These are phyloP conservation scores for Polymixis lichenea DNA, from an alignment of 2,888 invertebrate species.

Conservation along the genomic window DNA sequence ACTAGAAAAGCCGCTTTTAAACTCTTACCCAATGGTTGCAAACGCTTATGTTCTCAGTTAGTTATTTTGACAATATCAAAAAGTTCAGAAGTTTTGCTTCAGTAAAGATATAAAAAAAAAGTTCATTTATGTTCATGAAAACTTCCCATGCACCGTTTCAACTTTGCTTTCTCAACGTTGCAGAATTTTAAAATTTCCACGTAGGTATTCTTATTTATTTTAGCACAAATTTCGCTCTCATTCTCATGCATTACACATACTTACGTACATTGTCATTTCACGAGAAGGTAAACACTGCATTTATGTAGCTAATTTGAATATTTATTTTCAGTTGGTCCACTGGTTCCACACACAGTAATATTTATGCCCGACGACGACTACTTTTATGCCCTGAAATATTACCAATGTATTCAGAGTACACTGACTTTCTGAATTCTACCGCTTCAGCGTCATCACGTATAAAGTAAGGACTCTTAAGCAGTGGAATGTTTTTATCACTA, in stretches of 20 bases:
- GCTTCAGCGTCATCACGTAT: not conserved
- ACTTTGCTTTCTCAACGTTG: not conserved
- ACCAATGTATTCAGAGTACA: not conserved
- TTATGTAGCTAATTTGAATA: not conserved
- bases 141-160: not conserved
- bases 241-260: not conserved
- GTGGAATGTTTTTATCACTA: conserved; percentile 23
- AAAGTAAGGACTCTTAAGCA: not conserved
- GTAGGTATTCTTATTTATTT: not conserved
- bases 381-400: conserved; percentile 4
- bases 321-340: not conserved
- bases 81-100: not conserved
- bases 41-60: not conserved
- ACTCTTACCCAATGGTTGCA: not conserved
- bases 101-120: too few species aligned
- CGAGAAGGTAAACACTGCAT: too few species aligned
- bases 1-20: not conserved
- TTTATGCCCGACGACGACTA: too few species aligned
- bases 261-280: too few species aligned
- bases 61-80: not conserved
- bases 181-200: too few species aligned
- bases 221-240: not conserved
- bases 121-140: not conserved
- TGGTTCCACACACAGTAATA: not conserved
- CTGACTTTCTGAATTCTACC: too few species aligned